Evolutionary conservation across 2,888 invertebrate species (phyloP).

Genomic region (Desoria tigrina): DNA sequence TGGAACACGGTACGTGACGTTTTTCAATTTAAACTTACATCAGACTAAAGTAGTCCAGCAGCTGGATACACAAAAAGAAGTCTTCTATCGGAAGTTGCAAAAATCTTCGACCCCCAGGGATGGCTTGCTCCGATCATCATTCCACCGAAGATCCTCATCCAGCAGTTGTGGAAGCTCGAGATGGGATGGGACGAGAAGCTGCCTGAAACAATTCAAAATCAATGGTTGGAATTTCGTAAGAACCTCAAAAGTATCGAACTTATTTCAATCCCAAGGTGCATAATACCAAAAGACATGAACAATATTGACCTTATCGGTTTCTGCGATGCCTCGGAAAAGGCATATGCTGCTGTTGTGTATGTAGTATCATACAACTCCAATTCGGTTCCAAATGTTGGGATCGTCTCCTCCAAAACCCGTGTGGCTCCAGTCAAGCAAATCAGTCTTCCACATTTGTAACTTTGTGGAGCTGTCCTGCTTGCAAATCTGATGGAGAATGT

Average conservation of each 20-base stretch:
- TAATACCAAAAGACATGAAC: background rate
- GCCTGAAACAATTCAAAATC: constrained; percentile 20
- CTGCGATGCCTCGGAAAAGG: constrained; percentile 49
- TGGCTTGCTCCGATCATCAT: constrained; percentile 47
- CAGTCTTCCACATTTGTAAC: constrained; percentile 54
- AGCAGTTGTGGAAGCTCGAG: constrained; percentile 48
- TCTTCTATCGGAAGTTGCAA: constrained; percentile 49
- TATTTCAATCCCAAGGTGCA: background rate
- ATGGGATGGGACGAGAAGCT: constrained; percentile 53
- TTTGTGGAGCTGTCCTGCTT: constrained; percentile 54
- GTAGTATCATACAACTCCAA: constrained; percentile 21
- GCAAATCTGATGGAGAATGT: constrained; percentile 41
- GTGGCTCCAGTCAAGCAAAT: constrained; percentile 51
- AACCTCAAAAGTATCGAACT: background rate
- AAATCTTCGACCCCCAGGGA: constrained; percentile 53
- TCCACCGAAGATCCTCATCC: constrained; percentile 51
- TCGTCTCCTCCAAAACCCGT: constrained; percentile 48
- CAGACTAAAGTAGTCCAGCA: background rate
- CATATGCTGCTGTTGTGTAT: constrained; percentile 52
- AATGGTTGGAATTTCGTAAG: constrained; percentile 10
- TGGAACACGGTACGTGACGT: constrained; percentile 33
- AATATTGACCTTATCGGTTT: constrained; percentile 47
- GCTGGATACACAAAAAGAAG: constrained; percentile 43
- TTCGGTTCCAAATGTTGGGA: background rate
- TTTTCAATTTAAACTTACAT: constrained; percentile 2